These are phyloP conservation scores for Troides helena DNA, from an alignment of 2,888 invertebrate genomes.

Conservation along the genomic window DNA sequence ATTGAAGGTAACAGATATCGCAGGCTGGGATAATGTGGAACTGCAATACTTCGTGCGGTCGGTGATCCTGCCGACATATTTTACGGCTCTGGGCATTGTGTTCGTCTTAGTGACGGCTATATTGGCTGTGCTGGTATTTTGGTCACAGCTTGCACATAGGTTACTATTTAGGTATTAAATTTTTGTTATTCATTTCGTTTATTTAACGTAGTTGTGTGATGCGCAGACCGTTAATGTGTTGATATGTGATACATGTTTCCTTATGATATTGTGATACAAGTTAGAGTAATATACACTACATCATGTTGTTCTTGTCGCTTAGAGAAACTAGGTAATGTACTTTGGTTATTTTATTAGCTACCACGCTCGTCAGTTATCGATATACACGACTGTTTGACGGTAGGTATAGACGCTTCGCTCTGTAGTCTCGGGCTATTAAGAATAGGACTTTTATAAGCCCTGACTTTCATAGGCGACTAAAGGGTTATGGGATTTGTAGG, in stretches of 20 bases:
- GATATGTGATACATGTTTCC: neutral
- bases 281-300: too few species aligned
- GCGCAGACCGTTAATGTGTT: neutral
- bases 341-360: too few species aligned
- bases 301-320: too few species aligned
- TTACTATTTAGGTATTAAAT: conserved; percentile 80
- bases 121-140: conserved; percentile 81
- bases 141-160: conserved; percentile 85
- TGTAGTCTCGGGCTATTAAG: too few species aligned
- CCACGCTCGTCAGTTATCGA: too few species aligned
- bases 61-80: conserved; percentile 80
- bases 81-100: conserved; percentile 81
- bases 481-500: too few species aligned
- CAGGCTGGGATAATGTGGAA: conserved; percentile 61
- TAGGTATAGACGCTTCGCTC: too few species aligned
- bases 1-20: conserved; percentile 47
- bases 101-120: conserved; percentile 77
- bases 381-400: too few species aligned
- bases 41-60: conserved; percentile 66
- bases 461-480: too few species aligned
- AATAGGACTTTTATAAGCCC: too few species aligned
- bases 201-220: neutral
- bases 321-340: too few species aligned
- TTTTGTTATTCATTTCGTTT: neutral
- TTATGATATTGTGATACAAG: too few species aligned